Percentiles rank a stretch among this genome's conserved stretches.
These are phyloP conservation scores for Lycaon pictus DNA, from an alignment of 2,113 vertebrate species.

Conservation along the genomic window DNA sequence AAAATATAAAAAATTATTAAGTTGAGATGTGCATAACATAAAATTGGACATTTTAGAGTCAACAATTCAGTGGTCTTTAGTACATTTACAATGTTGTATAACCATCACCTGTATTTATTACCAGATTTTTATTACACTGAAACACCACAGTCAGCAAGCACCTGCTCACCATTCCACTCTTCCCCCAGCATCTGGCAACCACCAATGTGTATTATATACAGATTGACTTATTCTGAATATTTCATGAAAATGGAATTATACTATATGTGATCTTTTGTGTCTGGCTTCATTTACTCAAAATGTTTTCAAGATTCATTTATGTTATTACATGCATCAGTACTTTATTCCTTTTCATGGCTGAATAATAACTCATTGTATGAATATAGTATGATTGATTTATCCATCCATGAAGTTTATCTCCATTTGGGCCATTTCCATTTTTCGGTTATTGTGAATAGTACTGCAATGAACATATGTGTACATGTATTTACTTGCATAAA, in stretches of 20 bases:
- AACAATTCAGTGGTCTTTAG: not conserved
- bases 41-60: not conserved
- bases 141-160: too few species aligned
- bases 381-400: not conserved
- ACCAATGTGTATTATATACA: not conserved
- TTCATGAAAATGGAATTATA: not conserved
- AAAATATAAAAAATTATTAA: not conserved
- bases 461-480: not conserved
- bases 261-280: not conserved
- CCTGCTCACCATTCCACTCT: accelerated
- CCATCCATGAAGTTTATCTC: not conserved
- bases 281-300: not conserved
- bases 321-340: not conserved
- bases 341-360: not conserved
- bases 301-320: not conserved
- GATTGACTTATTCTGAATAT: not conserved
- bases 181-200: not conserved
- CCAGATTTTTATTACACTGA: not conserved
- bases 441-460: not conserved
- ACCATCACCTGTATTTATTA: not conserved
- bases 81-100: not conserved
- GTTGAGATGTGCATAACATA: not conserved
- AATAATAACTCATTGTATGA: not conserved
- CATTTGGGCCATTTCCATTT: not conserved
- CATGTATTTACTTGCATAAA: not conserved